Evolutionary conservation across 2,888 invertebrate genomes (phyloP).

Genomic region (Sesamia inferens): DNA sequence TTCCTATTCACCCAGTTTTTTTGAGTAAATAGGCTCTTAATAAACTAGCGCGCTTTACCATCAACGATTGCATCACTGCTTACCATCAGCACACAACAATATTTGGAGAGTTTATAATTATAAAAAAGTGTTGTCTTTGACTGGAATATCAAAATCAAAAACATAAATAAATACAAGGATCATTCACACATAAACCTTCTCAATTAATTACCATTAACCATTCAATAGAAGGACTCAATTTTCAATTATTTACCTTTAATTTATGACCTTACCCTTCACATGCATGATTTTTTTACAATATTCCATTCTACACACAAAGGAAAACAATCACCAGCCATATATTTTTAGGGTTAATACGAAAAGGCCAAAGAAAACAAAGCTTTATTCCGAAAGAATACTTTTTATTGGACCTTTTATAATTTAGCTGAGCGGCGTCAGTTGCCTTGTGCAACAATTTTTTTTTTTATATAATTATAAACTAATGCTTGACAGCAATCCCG

Average conservation of each 20-base stretch:
- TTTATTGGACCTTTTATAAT: not conserved
- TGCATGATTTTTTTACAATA: constrained; percentile 4
- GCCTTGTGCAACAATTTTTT: too few relatives aligned
- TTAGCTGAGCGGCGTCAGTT: too few relatives aligned
- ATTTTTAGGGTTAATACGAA: not conserved
- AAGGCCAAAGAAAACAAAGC: not conserved
- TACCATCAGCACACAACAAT: too few relatives aligned
- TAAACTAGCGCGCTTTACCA: too few relatives aligned
- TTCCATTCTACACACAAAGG: constrained; percentile 7
- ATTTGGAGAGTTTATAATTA: too few relatives aligned
- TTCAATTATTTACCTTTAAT: constrained; percentile 22
- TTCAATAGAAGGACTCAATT: constrained; percentile 22
- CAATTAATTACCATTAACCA: not conserved
- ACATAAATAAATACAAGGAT: not conserved
- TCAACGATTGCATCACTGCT: too few relatives aligned
- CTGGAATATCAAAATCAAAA: not conserved
- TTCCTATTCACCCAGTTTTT: too few relatives aligned
- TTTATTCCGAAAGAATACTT: not conserved
- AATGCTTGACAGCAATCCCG: too few relatives aligned
- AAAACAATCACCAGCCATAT: not conserved
- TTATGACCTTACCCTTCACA: constrained; percentile 1
- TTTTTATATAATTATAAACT: too few relatives aligned
- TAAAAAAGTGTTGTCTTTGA: too few relatives aligned
- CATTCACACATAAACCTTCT: not conserved
- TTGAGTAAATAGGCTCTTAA: too few relatives aligned